Evolutionary conservation across 2,113 vertebrate species (phyloP).

Genomic region (Sialia sialis): DNA sequence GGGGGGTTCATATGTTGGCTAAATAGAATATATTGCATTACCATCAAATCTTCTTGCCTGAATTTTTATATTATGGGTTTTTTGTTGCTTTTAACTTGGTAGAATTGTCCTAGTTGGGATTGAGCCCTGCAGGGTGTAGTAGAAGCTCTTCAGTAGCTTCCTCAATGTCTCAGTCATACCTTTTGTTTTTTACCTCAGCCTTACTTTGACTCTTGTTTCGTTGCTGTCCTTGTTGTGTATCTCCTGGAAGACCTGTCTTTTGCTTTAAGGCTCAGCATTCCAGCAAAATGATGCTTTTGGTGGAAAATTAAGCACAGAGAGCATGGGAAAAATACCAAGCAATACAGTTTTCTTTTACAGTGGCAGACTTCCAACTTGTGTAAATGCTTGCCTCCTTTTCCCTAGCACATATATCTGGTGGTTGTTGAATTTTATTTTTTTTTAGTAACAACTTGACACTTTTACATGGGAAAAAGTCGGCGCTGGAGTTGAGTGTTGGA

Average conservation of each 20-base stretch:
- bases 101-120: background rate
- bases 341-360: background rate
- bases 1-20: background rate
- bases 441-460: background rate
- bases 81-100: background rate
- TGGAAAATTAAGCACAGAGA: background rate
- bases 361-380: background rate
- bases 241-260: background rate
- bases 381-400: background rate
- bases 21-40: background rate
- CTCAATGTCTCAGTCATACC: background rate
- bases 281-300: background rate
- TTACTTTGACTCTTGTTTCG: background rate
- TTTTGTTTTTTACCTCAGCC: background rate
- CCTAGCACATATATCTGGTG: too few species aligned
- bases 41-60: background rate
- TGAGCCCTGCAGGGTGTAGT: background rate
- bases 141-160: background rate
- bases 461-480: background rate
- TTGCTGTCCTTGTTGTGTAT: background rate
- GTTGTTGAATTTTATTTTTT: background rate
- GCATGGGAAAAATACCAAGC: background rate
- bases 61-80: background rate
- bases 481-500: background rate
- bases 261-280: background rate